phyloP scores from a whole-genome alignment of 2,888 invertebrate genomes.

The Aphrophora alni region DNA sequence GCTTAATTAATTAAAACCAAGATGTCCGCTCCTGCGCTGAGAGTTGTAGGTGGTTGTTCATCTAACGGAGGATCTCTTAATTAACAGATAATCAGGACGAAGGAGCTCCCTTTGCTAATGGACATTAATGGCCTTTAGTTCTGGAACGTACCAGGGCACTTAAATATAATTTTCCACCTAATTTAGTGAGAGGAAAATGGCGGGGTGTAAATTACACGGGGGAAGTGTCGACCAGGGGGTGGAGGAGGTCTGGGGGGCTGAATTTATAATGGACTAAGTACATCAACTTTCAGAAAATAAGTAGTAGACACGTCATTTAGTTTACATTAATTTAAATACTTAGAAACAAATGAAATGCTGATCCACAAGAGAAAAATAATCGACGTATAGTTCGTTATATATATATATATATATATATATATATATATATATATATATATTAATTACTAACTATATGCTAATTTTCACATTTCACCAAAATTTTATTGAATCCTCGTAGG shows the following conservation, averaged over 20 bases:
- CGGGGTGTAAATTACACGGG: background rate
- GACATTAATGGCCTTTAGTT: background rate
- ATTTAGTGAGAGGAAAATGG: slow-evolving; percentile 9
- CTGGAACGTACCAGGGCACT: background rate
- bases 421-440: too few relatives aligned
- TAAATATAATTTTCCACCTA: background rate
- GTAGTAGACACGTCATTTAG: too few relatives aligned
- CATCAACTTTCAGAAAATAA: too few relatives aligned
- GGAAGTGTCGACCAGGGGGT: background rate
- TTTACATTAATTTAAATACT: too few relatives aligned
- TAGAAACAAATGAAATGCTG: too few relatives aligned
- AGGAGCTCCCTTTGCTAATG: slow-evolving; percentile 4
- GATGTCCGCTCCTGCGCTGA: background rate
- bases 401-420: too few relatives aligned
- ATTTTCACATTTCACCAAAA: too few relatives aligned
- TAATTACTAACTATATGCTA: too few relatives aligned
- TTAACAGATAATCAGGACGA: background rate
- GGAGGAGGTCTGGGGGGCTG: background rate
- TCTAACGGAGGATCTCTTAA: background rate
- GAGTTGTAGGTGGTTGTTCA: background rate
- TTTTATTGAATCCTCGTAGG: too few relatives aligned
- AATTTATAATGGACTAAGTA: background rate
- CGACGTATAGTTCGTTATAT: too few relatives aligned
- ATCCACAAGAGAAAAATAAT: too few relatives aligned
- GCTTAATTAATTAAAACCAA: slow-evolving; percentile 6